phyloP scores from a whole-genome alignment of 2,113 vertebrate species.

The Sander lucioperca region DNA sequence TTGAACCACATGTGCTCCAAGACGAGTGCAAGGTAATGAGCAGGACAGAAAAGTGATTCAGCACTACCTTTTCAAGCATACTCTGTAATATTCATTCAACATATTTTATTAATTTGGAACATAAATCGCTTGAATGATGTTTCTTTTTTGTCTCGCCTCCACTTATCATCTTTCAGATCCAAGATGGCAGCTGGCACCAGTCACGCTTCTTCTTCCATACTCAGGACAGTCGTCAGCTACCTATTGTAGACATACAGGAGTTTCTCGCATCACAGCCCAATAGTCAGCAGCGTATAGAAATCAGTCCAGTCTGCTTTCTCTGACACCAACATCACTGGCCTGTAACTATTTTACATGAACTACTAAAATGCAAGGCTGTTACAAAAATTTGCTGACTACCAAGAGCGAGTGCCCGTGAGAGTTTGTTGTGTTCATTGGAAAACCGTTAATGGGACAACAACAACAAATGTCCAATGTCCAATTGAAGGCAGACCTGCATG shows the following conservation, averaged over 20 bases:
- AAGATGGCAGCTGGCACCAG: conserved; percentile 94
- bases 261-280: conserved; percentile 80
- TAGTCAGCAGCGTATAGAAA: conserved; percentile 88
- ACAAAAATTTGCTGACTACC: conserved; percentile 39
- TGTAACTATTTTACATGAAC: conserved; percentile 46
- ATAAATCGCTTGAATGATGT: not conserved
- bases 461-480: conserved; percentile 25
- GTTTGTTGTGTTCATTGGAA: conserved; percentile 22
- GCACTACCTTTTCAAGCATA: not conserved
- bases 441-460: conserved; percentile 21
- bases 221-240: conserved; percentile 93
- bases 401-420: conserved; percentile 39
- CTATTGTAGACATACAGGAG: conserved; percentile 88
- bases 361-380: conserved; percentile 44
- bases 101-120: not conserved
- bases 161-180: conserved; percentile 86
- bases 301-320: conserved; percentile 94
- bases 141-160: not conserved
- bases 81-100: not conserved
- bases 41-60: not conserved
- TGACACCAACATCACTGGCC: conserved; percentile 72
- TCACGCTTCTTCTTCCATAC: conserved; percentile 92
- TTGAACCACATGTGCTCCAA: conserved; percentile 89
- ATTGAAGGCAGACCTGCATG: conserved; percentile 70
- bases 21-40: conserved; percentile 93